These are phyloP conservation scores for Thelaira solivaga DNA, from an alignment of 2,888 invertebrate species.

Conservation along the genomic window DNA sequence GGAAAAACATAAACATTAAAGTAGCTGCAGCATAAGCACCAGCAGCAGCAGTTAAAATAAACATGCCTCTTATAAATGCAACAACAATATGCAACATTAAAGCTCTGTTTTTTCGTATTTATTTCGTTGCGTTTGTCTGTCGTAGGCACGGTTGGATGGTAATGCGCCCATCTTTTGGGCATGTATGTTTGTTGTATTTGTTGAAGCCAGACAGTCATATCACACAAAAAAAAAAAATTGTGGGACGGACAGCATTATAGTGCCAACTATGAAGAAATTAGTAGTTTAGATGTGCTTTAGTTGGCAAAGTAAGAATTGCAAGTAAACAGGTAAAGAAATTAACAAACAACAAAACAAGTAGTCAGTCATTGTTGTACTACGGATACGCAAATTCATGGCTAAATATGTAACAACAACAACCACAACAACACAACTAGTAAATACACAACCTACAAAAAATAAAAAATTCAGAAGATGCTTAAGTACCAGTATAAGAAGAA, in stretches of 20 bases:
- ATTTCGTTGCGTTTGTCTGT: not conserved
- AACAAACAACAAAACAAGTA: slow-evolving; percentile 25
- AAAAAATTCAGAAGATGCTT: not conserved
- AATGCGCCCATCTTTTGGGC: slow-evolving; percentile 10
- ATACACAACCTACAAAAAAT: too few relatives aligned
- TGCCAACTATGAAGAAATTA: slow-evolving; percentile 14
- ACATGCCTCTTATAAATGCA: slow-evolving; percentile 48
- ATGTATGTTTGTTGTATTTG: not conserved
- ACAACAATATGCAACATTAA: slow-evolving; percentile 49
- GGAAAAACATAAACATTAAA: slow-evolving; percentile 61
- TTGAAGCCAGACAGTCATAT: not conserved
- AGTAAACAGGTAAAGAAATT: not conserved
- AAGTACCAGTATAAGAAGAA: too few relatives aligned
- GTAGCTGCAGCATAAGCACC: too few relatives aligned
- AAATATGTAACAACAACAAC: slow-evolving; percentile 14
- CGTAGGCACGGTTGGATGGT: not conserved
- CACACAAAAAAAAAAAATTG: slow-evolving; percentile 8
- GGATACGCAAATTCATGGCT: slow-evolving; percentile 60
- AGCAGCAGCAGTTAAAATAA: slow-evolving; percentile 62
- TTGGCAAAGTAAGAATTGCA: not conserved
- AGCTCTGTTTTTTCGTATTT: slow-evolving; percentile 18
- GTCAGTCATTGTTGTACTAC: slow-evolving; percentile 27
- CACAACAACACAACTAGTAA: not conserved
- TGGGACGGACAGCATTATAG: not conserved
- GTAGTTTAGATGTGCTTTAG: not conserved